Percentiles rank a stretch among this genome's conserved stretches.
Conservation (phyloP, 2,888 invertebrate genomes). For the Adelphocoris suturalis region DNA sequence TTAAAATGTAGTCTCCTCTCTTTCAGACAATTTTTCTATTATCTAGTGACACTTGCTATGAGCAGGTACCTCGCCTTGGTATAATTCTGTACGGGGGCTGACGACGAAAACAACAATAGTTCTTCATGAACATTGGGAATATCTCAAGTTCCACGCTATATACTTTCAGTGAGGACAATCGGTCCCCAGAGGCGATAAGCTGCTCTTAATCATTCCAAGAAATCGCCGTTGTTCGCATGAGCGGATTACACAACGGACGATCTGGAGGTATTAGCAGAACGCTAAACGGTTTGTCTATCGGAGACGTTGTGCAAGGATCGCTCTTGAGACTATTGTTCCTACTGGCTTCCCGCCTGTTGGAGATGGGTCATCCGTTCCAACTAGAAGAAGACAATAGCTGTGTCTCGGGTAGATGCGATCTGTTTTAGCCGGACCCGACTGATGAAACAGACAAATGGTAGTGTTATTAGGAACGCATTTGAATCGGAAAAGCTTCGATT, state of each 20-base stretch:
- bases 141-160: neutral
- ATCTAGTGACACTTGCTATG: no score
- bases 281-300: conserved; percentile 30
- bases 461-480: neutral
- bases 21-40: no score
- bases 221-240: conserved; percentile 28
- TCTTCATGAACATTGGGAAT: no score
- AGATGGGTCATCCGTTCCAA: conserved; percentile 28
- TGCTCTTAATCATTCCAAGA: conserved; percentile 10
- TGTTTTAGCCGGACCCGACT: conserved; percentile 17
- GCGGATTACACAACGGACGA: neutral
- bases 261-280: conserved; percentile 14
- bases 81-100: no score
- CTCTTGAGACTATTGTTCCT: conserved; percentile 27
- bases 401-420: conserved; percentile 21
- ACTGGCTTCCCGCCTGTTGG: conserved; percentile 23
- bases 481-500: neutral
- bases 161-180: neutral
- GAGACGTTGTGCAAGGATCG: conserved; percentile 24
- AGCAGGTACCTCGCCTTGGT: no score
- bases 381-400: conserved; percentile 23
- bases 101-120: no score
- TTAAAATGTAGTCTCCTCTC: no score
- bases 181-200: neutral
- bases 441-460: neutral